Evolutionary conservation across 1,140 invertebrate species (phyloP).

Genomic region (Drosophila rufa): DNA sequence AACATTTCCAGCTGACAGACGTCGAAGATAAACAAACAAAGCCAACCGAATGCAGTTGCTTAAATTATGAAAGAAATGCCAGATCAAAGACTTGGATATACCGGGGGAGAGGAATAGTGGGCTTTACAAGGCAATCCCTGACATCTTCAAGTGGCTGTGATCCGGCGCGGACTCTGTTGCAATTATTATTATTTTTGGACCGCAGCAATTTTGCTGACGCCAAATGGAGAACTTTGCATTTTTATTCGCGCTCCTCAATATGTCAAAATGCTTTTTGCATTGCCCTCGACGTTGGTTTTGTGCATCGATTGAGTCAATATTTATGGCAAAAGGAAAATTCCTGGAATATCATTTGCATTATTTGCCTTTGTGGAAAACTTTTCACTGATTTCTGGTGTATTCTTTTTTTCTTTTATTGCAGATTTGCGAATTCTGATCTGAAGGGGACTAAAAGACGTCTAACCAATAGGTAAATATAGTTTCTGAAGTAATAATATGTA

Average conservation of each 20-base stretch:
- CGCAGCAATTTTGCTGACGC: conserved; percentile 41
- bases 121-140: conserved; percentile 29
- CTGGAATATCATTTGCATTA: conserved; percentile 18
- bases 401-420: conserved; percentile 25
- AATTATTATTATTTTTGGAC: conserved; percentile 49
- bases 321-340: conserved; percentile 19
- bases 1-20: conserved; percentile 53
- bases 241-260: conserved; percentile 42
- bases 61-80: conserved; percentile 47
- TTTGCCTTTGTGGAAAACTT: neutral
- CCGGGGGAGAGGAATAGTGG: neutral
- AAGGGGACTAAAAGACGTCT: conserved; percentile 11
- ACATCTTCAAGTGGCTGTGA: conserved; percentile 52
- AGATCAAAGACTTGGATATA: conserved; percentile 30
- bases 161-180: conserved; percentile 20
- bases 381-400: neutral
- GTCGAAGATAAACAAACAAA: conserved; percentile 54
- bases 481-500: too few species aligned
- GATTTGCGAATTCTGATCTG: conserved; percentile 16
- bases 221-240: conserved; percentile 34
- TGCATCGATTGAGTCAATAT: conserved; percentile 25
- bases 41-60: conserved; percentile 47
- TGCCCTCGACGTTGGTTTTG: conserved; percentile 17
- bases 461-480: conserved; percentile 30
- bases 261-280: conserved; percentile 39